phyloP scores from a whole-genome alignment of 2,888 invertebrate species.

The Oasisia sp. region DNA sequence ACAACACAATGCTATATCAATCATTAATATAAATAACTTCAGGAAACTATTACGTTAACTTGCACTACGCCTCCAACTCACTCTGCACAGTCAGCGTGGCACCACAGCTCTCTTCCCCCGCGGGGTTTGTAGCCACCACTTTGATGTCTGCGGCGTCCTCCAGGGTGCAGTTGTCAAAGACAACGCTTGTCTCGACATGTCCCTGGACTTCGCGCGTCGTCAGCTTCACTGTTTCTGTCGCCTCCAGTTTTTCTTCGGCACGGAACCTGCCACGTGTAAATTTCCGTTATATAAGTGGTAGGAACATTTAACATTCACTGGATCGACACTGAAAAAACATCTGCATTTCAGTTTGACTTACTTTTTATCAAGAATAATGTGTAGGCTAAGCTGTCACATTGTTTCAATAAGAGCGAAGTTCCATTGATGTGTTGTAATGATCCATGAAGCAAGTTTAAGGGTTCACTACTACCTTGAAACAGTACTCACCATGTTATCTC shows the following conservation, averaged over 20 bases:
- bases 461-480: not conserved
- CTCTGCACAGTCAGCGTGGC: constrained; percentile 83
- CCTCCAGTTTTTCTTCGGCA: constrained; percentile 22
- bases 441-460: too few relatives aligned
- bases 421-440: too few relatives aligned
- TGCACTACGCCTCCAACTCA: constrained; percentile 63
- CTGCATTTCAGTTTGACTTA: not conserved
- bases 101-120: constrained; percentile 36
- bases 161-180: constrained; percentile 68
- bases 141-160: constrained; percentile 94
- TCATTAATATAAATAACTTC: too few relatives aligned
- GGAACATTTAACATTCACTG: not conserved
- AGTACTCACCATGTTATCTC: constrained; percentile 65
- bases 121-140: constrained; percentile 67
- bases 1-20: too few relatives aligned
- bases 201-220: constrained; percentile 38
- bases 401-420: too few relatives aligned
- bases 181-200: constrained; percentile 54
- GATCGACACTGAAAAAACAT: not conserved
- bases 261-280: constrained; percentile 30
- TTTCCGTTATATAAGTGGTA: not conserved
- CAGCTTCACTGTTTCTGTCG: constrained; percentile 29
- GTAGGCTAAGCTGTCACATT: not conserved
- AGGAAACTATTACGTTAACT: not conserved
- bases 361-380: not conserved